Evolutionary conservation across 2,113 vertebrate species (phyloP).

Genomic region (Nothocercus nigrocapillus): DNA sequence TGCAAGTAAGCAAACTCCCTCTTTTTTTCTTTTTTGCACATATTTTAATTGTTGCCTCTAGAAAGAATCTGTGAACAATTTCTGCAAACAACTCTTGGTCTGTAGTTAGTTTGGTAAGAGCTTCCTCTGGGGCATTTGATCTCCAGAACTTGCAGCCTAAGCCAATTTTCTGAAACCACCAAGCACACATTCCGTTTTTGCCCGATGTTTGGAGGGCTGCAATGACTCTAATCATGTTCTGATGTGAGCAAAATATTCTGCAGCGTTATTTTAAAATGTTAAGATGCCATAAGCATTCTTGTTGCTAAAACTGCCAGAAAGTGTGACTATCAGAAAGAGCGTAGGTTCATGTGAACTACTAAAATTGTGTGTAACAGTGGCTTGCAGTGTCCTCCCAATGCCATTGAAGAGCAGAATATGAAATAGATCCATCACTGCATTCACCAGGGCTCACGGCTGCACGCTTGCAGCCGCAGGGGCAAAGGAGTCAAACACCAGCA

Average conservation of each 20-base stretch:
- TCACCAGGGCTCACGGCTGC: neutral
- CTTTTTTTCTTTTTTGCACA: neutral
- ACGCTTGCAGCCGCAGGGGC: conserved; percentile 13
- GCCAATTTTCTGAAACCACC: neutral
- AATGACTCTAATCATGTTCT: neutral
- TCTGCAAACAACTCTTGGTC: neutral
- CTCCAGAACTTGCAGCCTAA: neutral
- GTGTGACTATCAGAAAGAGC: neutral
- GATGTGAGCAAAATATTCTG: neutral
- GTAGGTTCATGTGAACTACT: neutral
- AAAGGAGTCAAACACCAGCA: conserved; percentile 3
- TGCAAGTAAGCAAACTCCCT: neutral
- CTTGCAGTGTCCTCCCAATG: neutral
- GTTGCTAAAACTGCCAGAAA: neutral
- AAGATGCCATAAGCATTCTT: neutral
- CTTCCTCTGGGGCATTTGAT: neutral
- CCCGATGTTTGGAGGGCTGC: neutral
- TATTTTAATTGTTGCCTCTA: neutral
- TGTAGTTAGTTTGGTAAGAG: neutral
- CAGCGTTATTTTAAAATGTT: neutral
- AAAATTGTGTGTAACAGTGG: neutral
- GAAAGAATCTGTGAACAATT: conserved; percentile 8
- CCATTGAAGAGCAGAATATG: neutral
- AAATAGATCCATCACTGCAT: conserved; percentile 2
- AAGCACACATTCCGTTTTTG: neutral